Conservation (phyloP, 2,797 vertebrate genomes). For the Hippopotamyrus pictus region DNA sequence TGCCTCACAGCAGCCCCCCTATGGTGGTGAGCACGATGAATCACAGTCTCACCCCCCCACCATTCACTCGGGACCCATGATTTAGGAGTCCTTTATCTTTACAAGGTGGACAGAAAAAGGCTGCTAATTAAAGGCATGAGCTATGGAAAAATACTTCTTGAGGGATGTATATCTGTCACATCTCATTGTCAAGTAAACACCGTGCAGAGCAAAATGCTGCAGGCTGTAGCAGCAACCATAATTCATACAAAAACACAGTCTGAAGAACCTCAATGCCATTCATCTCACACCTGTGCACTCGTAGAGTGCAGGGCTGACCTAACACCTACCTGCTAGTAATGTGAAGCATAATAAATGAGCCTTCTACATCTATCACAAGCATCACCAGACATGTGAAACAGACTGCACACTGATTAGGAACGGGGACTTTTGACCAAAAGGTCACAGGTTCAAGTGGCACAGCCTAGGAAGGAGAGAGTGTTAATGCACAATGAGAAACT, state of each 20-base stretch:
- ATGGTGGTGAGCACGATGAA: slow-evolving; percentile 21
- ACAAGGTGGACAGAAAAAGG: neutral
- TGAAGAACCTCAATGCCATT: neutral
- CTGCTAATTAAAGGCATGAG: slow-evolving; percentile 19
- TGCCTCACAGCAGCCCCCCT: neutral
- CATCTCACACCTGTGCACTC: neutral
- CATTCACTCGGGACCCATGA: slow-evolving; percentile 17
- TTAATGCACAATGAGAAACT: neutral
- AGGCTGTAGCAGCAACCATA: neutral
- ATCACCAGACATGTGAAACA: neutral
- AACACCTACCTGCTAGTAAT: neutral
- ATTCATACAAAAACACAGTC: neutral
- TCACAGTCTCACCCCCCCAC: slow-evolving; percentile 21
- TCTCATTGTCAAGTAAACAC: slow-evolving; percentile 1
- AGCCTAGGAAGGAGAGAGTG: neutral
- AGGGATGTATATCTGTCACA: slow-evolving; percentile 1
- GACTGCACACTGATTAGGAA: neutral
- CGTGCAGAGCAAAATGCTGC: neutral
- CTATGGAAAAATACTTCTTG: neutral
- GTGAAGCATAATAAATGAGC: neutral
- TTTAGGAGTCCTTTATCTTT: slow-evolving; percentile 24
- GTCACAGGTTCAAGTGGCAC: neutral
- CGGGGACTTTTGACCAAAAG: neutral
- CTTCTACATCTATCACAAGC: neutral
- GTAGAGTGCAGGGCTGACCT: neutral